Evolutionary conservation across 2,113 vertebrate genomes (phyloP), one percentile per base, ranked within the genome.

Genomic region (Tor tambroides): DNA sequence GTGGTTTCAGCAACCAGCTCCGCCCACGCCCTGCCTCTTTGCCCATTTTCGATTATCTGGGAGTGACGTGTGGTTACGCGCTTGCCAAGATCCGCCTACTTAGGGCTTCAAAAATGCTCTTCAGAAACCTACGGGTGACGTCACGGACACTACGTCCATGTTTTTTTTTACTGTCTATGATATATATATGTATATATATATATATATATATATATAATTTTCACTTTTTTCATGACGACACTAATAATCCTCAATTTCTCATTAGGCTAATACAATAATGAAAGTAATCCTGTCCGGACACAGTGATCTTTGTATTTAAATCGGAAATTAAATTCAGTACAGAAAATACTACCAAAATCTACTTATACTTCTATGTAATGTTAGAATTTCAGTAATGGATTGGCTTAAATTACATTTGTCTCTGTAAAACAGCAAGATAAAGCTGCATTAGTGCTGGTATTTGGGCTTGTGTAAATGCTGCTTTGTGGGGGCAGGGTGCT

Each of bases 401-500:
- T 0, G 19, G 19, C n/a, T 21, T 30, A 54, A 78, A 51, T 32
- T 54, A 23, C 41, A 51, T 67, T 83, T 51, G 80, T 69, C 26
- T 32, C 32, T 51, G 38, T 49, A 49, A 65, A 35, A 69, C 63
- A 82, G 65, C 15, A 46, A 46, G 59, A 21, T 71, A 1, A 30
- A 67, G 41, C 59, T 41, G 10, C 61, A 43, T 41, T n/a, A 28
- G 14, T 28, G 67, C 41, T 71, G 67, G 43, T 59, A 80, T 81
- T 86, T 86, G 46, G 74, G 46, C n/a, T 67, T 56, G 67, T 38
- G 26, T 28, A 80, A 74, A 28, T 23, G 38, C 2, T 4, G 87
- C 85, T 87, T 87, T 85, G 87, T 67, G 87, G 6, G 3, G 69
- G 80, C 84, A 72, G 84, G 63, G 78, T 76, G 84, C 75, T 79